Percentiles rank a stretch among this genome's conserved stretches.
Evolutionary conservation across 2,113 vertebrate species (phyloP).

Genomic region (Peromyscus polionotus): DNA sequence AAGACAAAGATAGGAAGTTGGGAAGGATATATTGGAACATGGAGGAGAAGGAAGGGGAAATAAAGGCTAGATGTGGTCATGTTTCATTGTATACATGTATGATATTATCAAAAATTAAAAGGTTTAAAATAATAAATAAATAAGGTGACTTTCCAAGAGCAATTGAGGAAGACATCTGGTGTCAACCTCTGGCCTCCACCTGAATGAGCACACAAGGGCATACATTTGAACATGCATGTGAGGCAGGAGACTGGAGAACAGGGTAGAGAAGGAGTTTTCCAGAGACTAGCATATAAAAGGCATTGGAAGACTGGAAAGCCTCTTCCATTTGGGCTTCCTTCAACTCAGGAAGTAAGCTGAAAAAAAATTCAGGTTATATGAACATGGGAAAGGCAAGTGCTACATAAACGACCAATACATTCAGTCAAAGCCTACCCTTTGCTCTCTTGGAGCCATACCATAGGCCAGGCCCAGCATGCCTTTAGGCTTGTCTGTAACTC

Average conservation of each 20-base stretch:
- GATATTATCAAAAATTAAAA: background rate
- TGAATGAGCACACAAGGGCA: background rate
- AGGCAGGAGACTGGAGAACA: background rate
- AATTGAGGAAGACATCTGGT: background rate
- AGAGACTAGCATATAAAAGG: background rate
- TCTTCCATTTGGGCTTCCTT: background rate
- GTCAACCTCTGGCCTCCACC: background rate
- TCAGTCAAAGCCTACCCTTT: background rate
- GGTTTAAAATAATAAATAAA: background rate
- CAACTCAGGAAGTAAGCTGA: background rate
- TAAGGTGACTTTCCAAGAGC: background rate
- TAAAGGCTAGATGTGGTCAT: background rate
- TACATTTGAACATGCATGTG: background rate
- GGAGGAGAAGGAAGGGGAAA: background rate
- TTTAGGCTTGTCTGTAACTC: background rate
- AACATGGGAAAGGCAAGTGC: background rate
- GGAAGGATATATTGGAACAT: background rate
- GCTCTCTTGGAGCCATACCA: background rate
- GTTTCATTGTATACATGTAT: background rate
- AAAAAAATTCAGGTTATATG: background rate
- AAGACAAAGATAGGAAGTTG: background rate
- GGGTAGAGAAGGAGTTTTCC: background rate
- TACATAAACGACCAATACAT: background rate
- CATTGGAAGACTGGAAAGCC: background rate
- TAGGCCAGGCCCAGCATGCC: background rate